Base-by-base conservation (phyloP, 1,140 invertebrate species). In the Popillia japonica region DNA sequence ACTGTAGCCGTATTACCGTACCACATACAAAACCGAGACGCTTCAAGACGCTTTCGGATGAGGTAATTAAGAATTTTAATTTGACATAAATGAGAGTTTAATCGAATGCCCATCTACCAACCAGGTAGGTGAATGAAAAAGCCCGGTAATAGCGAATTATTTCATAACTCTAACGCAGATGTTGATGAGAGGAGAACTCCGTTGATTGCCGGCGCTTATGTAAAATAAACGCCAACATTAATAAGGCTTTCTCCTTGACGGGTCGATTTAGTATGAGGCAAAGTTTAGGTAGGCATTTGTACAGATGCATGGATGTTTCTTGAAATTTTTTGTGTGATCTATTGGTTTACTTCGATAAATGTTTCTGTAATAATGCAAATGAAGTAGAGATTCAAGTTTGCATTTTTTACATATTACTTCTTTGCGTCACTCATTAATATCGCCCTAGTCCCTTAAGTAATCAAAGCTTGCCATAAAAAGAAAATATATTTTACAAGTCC, bases 21-120 rank as follows among this genome's bases (percentile, higher is more conserved):
- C 48, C 14, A 55, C 17, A 55, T n/a, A 55, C 14, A 55, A 55
- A 3, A 14, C 14, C 48, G 48, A 55, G 48, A 55, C 48, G 17
- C 48, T 55, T 55, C 11, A 55, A 55, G 48, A 55, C 3, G 48
- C 48, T 55, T n/a, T 34, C 27, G 27, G 27, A 7, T 14, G 1
- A 55, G 48, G 48, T 55, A 55, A 55, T 55, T 55, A 55, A 55
- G 48, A 55, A 55, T 55, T 55, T 55, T 55, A 55, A 55, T 55
- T 55, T 55, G 48, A 55, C 48, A 55, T 55, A 55, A 55, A 55
- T 55, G 48, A 55, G 48, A 17, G 48, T 55, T 55, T 55, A 55
- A 55, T 55, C 48, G 48, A 55, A 55, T 55, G 14, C 14, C 48
- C 48, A 55, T 55, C 48, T 55, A 55, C 48, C n/a, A 55, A 55